These are phyloP conservation scores for Vanessa tameamea DNA, from an alignment of 1,140 invertebrate species.

Conservation along the genomic window DNA sequence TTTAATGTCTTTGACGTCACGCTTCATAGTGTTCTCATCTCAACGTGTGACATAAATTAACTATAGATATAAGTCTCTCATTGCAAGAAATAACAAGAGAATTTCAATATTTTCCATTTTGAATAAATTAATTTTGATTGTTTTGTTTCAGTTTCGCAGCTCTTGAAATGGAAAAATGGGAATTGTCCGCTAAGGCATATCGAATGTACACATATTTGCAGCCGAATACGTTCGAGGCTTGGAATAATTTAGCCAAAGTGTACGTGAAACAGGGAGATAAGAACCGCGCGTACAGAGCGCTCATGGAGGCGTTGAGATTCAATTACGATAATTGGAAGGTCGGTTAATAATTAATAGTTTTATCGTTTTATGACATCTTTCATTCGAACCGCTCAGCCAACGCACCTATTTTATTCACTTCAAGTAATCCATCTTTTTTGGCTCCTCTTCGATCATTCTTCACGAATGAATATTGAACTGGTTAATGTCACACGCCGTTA, in stretches of 20 bases:
- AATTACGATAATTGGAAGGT: constrained; percentile 97
- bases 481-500: too few species aligned
- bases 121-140: too few species aligned
- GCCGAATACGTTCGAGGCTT: constrained; percentile 95
- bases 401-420: too few species aligned
- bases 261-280: constrained; percentile 95
- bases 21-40: not conserved
- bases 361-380: too few species aligned
- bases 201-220: constrained; percentile 92
- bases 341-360: constrained; percentile 12
- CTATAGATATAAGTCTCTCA: too few species aligned
- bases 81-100: too few species aligned
- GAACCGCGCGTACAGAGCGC: constrained; percentile 88
- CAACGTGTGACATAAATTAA: too few species aligned
- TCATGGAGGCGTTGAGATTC: constrained; percentile 95
- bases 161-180: constrained; percentile 90
- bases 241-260: constrained; percentile 98
- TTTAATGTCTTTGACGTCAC: not conserved
- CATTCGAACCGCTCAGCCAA: too few species aligned
- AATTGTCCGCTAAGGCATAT: constrained; percentile 91
- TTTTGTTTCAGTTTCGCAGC: constrained; percentile 84
- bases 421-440: too few species aligned
- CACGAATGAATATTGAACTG: too few species aligned
- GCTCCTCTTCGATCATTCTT: too few species aligned
- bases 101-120: too few species aligned